These are phyloP conservation scores for Leptarthrus brevirostris DNA, from an alignment of 2,888 invertebrate species.

Conservation along the genomic window DNA sequence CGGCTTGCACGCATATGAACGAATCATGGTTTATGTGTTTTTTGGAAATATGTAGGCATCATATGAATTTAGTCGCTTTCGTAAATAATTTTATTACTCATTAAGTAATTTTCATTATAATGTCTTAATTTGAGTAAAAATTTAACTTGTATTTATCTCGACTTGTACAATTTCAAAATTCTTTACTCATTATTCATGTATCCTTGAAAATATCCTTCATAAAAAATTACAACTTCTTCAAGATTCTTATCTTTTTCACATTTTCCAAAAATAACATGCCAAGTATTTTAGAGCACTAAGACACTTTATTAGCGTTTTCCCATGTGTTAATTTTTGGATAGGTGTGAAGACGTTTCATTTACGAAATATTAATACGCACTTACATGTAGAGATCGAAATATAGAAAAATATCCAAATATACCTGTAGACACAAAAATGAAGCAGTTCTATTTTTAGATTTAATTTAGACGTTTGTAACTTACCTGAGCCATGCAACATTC, in stretches of 20 bases:
- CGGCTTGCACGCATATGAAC: conserved; percentile 36
- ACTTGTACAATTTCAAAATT: neutral
- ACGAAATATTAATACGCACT: conserved; percentile 41
- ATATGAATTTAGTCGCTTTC: neutral
- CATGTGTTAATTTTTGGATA: conserved; percentile 9
- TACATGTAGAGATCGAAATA: conserved; percentile 17
- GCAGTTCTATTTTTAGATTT: conserved; percentile 49
- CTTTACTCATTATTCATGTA: conserved; percentile 7
- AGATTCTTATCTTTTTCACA: conserved; percentile 35
- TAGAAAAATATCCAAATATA: conserved; percentile 38
- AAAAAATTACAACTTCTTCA: conserved; percentile 30
- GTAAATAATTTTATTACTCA: conserved; percentile 33
- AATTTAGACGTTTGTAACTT: conserved; percentile 49
- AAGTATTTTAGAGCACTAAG: conserved; percentile 31
- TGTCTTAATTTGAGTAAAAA: neutral
- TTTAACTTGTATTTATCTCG: neutral
- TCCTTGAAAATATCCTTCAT: conserved; percentile 36
- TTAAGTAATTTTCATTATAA: conserved; percentile 21
- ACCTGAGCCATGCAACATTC: conserved; percentile 51
- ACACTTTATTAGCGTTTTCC: conserved; percentile 36
- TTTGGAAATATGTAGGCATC: conserved; percentile 34
- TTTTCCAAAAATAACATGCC: conserved; percentile 44
- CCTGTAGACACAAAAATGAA: conserved; percentile 39
- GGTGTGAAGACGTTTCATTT: conserved; percentile 40
- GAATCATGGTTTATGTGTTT: conserved; percentile 34